phyloP scores from a whole-genome alignment of 2,797 vertebrate species.

The Lerista edwardsae region DNA sequence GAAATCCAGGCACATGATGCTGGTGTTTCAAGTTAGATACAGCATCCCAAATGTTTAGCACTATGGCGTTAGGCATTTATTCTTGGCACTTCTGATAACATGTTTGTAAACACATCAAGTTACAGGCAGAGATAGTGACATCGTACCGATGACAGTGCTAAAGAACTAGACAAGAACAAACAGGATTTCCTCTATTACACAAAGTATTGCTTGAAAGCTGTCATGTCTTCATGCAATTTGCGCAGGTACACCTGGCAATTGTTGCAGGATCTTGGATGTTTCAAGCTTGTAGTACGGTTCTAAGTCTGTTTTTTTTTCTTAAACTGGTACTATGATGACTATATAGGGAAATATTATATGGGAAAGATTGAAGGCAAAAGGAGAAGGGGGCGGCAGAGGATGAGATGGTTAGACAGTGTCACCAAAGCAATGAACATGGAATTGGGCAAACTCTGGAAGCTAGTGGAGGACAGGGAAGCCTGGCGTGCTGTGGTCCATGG shows the following conservation, averaged over 20 bases:
- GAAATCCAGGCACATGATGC: neutral
- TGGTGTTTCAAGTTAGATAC: neutral
- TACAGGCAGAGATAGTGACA: constrained; percentile 10
- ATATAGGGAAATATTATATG: neutral
- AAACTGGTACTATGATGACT: neutral
- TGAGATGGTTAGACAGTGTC: too few relatives aligned
- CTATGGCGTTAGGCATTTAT: constrained; percentile 20
- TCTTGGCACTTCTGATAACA: constrained; percentile 42
- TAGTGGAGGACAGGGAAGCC: too few relatives aligned
- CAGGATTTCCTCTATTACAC: constrained; percentile 31
- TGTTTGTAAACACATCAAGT: constrained; percentile 49
- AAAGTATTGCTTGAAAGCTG: neutral
- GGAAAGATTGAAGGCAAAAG: too few relatives aligned
- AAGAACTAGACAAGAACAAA: constrained; percentile 52
- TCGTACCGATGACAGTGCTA: neutral
- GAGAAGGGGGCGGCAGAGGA: too few relatives aligned
- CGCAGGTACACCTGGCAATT: neutral
- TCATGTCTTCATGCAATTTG: neutral
- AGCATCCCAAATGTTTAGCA: neutral
- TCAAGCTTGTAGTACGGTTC: neutral
- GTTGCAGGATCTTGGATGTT: neutral
- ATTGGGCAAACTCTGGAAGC: too few relatives aligned
- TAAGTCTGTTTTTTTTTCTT: neutral
- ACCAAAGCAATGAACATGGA: too few relatives aligned
- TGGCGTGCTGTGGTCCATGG: too few relatives aligned